phyloP scores from a whole-genome alignment of 2,888 invertebrate genomes.

The Itoplectis maculator region DNA sequence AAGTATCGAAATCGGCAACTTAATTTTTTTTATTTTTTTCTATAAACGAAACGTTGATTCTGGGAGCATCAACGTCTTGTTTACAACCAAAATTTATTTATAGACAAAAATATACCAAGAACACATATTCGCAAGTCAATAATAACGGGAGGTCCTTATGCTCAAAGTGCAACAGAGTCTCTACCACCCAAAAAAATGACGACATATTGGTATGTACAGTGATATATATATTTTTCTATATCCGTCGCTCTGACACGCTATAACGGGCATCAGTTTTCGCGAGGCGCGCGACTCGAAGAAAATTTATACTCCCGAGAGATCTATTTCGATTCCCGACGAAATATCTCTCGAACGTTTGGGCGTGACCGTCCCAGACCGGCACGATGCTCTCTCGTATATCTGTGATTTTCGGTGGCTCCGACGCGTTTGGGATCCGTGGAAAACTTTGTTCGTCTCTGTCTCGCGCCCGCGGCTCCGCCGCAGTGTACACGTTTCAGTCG shows the following conservation, averaged over 20 bases:
- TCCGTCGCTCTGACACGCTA: neutral
- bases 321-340: constrained; percentile 56
- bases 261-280: constrained; percentile 27
- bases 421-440: constrained; percentile 29
- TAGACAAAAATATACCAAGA: no score
- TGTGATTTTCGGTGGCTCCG: constrained; percentile 18
- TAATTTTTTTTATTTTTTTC: no score
- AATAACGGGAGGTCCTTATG: no score
- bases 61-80: no score
- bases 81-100: no score
- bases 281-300: constrained; percentile 23
- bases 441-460: constrained; percentile 23
- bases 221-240: neutral
- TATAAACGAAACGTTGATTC: no score
- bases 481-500: constrained; percentile 1
- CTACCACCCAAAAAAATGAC: no score
- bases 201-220: neutral
- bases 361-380: constrained; percentile 17
- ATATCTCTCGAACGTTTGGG: constrained; percentile 32
- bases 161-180: no score
- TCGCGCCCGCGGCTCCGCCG: neutral
- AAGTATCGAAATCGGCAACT: no score
- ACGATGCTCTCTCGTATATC: neutral
- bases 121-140: no score
- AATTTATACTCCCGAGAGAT: constrained; percentile 37